Evolutionary conservation across 2,888 invertebrate species (phyloP), one percentile per base, ranked within the genome.

Genomic region (Cyrtodaria siliqua): DNA sequence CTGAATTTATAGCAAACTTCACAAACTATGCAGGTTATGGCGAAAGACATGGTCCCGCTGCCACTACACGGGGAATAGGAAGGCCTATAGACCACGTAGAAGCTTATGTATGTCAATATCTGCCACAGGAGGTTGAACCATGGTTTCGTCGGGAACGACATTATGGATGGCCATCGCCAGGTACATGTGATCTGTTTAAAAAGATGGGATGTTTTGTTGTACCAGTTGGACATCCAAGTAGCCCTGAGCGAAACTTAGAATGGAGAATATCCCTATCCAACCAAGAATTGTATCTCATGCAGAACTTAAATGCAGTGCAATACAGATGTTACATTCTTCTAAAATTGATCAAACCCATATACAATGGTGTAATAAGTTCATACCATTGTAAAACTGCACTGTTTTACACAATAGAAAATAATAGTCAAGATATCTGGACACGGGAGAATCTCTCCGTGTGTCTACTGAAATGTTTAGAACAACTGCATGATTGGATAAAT

Each of bases 191-290:
- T 14, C 23, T 23, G 18, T 16, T 63, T 40, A 16, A 12, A 2
- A 20, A 38, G 2, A 23, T 24, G 26, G 63, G 55, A 0, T 53
- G 53, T 55, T 63, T 63, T 49, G 18, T 40, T 23, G 63, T 63
- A 2, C 53, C 42, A 2, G 53, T 63, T 24, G 52, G 42, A 12
- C 63, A 63, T 44, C 52, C 63, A 33, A 24, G 42, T 16, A 63
- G 63, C 24, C 2, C 12, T 9, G 56, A 57, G 4, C 29, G 42
- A 16, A 2, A 2, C 14, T 18, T 47, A 26, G 72, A 72, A 55
- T 72, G 72, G 66, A 59, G 72, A 55, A 38, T 72, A 8, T 72
- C 72, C 1, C 49, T 61, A 20, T 60, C 64, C 1, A 42, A 33
- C 6, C 59, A 52, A 16, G 72, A 72, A 40, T 18, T 64, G 53